Base-by-base conservation (phyloP, 2,113 vertebrate species). In the Sialia sialis region DNA sequence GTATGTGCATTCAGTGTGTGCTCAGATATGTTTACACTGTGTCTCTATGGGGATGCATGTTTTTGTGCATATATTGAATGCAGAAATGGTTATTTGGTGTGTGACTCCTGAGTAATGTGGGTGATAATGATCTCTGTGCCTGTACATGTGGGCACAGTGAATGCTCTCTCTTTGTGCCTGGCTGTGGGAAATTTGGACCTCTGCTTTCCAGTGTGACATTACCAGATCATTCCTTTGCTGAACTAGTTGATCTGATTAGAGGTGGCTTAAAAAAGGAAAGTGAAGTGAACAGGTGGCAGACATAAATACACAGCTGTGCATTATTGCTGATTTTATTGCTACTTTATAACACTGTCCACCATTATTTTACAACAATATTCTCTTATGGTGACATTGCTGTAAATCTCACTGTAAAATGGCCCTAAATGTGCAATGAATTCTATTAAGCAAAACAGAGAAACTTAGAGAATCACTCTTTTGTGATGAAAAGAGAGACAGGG, bases 371-470 rank as follows among this genome's bases (percentile, higher is more conserved):
- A 94, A 81, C 62, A 32, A 59, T 92, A 95, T 98, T 95, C 90
- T 93, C 95, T 91, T 46, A 75, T 95, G 22, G 38, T 94, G 94
- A 90, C 89, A 46, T 87, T 70, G 92, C 76, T 94, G 55, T 97
- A 97, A 97, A 97, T 97, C 96, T 97, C 88, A n/a, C 58, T 75
- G 66, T 93, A 84, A 97, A 98, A 94, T 67, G 72, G 90, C 95
- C 93, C 81, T 93, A 92, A 95, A 94, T 94, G 88, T 82, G 87
- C 84, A 75, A 74, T 89, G 95, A 96, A 94, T 94, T 44, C 84
- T 56, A 20, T 87, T 88, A 93, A 72, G 84, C 49, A 89, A 93
- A 83, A 80, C 6, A 23, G 14, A 59, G 55, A 69, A 83, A 54
- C 72, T 81, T 69, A 73, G 86, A 79, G 91, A 76, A 93, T 88